Base-by-base conservation (phyloP, 2,888 invertebrate species). In the Allophyes oxyacanthae region DNA sequence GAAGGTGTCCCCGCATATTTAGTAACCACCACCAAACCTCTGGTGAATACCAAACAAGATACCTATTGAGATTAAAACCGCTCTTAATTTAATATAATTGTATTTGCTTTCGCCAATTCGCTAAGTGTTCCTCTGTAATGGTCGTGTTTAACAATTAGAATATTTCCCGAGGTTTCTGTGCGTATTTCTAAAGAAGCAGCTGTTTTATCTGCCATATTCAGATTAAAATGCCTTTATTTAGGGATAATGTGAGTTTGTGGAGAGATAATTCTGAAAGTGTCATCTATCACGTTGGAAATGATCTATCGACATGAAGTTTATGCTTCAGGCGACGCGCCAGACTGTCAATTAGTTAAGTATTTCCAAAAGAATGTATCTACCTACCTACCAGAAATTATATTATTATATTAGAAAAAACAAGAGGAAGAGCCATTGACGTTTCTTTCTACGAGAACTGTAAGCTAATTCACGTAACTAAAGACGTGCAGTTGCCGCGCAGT, bases 21-120 rank as follows among this genome's bases (percentile, higher is more conserved):
- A 36, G 32, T 50, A 44, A 77, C 76, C 65, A 69, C 64, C 37
- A 15, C 32, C 11, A 41, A 65, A 64, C 59, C 62, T 42, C 74
- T 75, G 65, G 64, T 69, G n/a, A n/a, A 77, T 81, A 78, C 75
- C 70, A 50, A 72, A 72, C 72, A 61, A 75, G 67, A 76, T 79
- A 20, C 20, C 20, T 20, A 77, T 77, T 72, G 70, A 64, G 71
- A 78, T 77, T 75, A 80, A 77, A 69, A 71, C 70, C 72, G 48
- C 59, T 55, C 69, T 68, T 77, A 78, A 79, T 80, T 79, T 72
- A 68, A 76, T 74, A 62, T 67, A 72, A 69, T 64, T 67, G 46
- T 64, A 62, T 73, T 70, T 72, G 59, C 62, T 60, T 70, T 57
- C 42, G 15, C 52, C 63, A 64, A 68, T 70, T 56, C 55, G 40